These are phyloP conservation scores for Dryobates pubescens DNA, from an alignment of 2,797 vertebrate genomes.

Conservation along the genomic window DNA sequence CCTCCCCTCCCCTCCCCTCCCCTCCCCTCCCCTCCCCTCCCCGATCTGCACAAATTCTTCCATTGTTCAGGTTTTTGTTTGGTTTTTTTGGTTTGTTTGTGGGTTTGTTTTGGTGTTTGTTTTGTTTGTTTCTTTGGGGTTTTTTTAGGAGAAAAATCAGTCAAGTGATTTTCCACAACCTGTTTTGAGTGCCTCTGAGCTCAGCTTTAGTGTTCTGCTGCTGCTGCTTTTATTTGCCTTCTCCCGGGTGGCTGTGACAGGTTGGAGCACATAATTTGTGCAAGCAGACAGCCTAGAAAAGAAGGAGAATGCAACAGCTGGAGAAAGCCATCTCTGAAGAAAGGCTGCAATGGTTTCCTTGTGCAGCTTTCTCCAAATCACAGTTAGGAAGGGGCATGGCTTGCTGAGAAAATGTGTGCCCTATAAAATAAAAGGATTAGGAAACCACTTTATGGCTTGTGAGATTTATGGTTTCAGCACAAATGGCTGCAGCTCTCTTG, in stretches of 20 bases:
- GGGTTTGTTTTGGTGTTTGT: too few relatives aligned
- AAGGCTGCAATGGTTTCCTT: neutral
- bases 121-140: too few relatives aligned
- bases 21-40: too few relatives aligned
- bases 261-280: neutral
- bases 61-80: neutral
- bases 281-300: neutral
- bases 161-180: neutral
- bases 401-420: neutral
- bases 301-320: neutral
- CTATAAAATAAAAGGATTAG: constrained; percentile 29
- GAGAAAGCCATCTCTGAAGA: neutral
- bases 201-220: neutral
- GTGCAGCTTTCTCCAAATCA: neutral
- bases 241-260: neutral
- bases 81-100: too few relatives aligned
- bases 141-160: neutral
- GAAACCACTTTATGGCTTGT: neutral
- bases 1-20: too few relatives aligned
- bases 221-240: neutral
- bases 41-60: neutral
- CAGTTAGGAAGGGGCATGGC: neutral
- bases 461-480: constrained; percentile 13
- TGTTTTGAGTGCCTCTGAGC: neutral
- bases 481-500: neutral